phyloP scores from a whole-genome alignment of 2,113 vertebrate genomes.

The Brachypodius melanocephalos region DNA sequence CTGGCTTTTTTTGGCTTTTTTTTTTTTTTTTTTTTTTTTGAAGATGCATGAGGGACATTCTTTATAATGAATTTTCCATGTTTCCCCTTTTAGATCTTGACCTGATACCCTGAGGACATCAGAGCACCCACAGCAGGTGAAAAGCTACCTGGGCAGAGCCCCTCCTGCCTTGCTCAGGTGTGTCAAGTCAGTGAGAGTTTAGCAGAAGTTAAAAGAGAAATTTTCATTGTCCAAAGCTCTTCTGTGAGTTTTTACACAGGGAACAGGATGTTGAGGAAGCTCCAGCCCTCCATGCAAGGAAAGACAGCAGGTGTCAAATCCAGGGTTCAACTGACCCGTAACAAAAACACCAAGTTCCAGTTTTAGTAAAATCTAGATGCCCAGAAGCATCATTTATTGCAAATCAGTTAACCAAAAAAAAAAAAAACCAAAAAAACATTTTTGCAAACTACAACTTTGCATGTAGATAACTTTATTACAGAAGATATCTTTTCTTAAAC shows the following conservation, averaged over 20 bases:
- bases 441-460: conserved; percentile 81
- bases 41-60: rapidly evolving
- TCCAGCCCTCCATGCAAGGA: neutral
- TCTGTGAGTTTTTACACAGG: neutral
- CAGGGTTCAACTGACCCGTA: neutral
- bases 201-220: neutral
- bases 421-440: conserved; percentile 82
- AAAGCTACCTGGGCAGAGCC: neutral
- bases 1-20: too few relatives aligned
- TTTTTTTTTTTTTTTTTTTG: neutral
- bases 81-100: neutral
- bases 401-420: conserved; percentile 83
- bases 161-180: neutral
- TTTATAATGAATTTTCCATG: neutral
- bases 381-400: conserved; percentile 83
- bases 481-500: conserved; percentile 76
- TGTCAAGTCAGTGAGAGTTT: neutral
- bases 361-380: conserved; percentile 72
- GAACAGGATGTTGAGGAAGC: neutral
- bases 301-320: neutral
- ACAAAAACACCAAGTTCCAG: neutral
- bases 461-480: conserved; percentile 76
- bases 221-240: neutral
- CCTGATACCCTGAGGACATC: neutral
- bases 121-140: neutral